A percentile compares a stretch with the other conserved stretches of the same genome.
phyloP scores from a whole-genome alignment of 2,888 invertebrate species.

The Pandemis heparana region DNA sequence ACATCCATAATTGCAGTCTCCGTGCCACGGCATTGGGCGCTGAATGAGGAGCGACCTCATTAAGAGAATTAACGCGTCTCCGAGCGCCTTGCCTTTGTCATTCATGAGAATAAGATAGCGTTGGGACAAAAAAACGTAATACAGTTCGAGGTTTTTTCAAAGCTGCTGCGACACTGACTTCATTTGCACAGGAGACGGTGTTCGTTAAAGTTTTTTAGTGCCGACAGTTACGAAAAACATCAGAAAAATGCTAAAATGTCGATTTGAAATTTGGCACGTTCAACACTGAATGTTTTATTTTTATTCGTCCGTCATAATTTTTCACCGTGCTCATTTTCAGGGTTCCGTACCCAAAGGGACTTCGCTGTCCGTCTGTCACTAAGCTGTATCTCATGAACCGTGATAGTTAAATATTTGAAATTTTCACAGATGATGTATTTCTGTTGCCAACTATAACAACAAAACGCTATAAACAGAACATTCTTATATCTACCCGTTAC shows the following conservation, averaged over 20 bases:
- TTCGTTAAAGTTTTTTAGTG: not conserved
- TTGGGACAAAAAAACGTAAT: conserved; percentile 2
- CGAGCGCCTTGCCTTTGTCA: conserved; percentile 1
- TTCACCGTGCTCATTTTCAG: no score
- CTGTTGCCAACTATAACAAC: no score
- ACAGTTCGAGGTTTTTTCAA: conserved; percentile 1
- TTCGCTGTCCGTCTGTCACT: no score
- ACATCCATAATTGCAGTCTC: not conserved
- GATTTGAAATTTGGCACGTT: not conserved
- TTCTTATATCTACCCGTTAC: no score
- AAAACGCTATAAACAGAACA: no score
- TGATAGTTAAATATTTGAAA: no score
- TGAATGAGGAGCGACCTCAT: conserved; percentile 7
- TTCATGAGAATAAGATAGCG: conserved; percentile 12
- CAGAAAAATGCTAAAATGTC: not conserved
- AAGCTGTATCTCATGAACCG: no score
- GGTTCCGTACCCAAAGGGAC: no score
- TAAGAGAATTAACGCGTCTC: conserved; percentile 15
- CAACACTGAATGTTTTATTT: no score
- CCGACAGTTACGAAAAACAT: not conserved
- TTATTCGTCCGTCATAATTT: no score
- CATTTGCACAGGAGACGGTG: not conserved
- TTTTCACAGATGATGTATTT: no score
- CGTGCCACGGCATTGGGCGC: not conserved
- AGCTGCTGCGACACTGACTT: not conserved